Base-by-base conservation (phyloP, 2,113 vertebrate species). In the Eclectus roratus region DNA sequence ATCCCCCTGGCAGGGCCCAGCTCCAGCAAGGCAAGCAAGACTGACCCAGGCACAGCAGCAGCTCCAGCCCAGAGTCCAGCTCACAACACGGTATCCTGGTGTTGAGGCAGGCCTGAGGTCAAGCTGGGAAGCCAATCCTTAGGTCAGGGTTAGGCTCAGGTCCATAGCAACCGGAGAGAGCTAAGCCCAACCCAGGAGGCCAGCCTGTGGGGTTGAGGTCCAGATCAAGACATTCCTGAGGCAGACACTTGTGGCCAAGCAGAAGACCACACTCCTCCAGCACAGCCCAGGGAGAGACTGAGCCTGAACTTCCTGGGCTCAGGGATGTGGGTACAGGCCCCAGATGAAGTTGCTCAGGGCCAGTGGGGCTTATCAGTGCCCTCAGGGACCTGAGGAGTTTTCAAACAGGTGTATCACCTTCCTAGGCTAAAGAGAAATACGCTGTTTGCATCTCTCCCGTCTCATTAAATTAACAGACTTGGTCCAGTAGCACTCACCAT, bases 31-130 rank as follows among this genome's bases (percentile, higher is more conserved):
- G 41, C 1, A 2, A 71, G 31, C n/a, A 10, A 18, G 41, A 9
- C 25, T 2, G 25, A 9, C 17, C 21, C 74, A 31, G 27, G 25
- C 49, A 9, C 2, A 4, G 35, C 3, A 9, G 66, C 55, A 41
- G 31, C 20, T 31, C 53, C 61, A 24, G 6, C 17, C 43, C 3
- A 5, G 33, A 46, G 37, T 1, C 21, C 0, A 0, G 63, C 14
- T 9, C 29, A 2, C 1, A 2, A n/a, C 28, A 43, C 23, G 33
- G 53, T 6, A 12, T 0, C 23, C 2, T 0, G 7, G 27, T 3
- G 23, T 2, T 6, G 35, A 56, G 37, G 47, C 66, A 44, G 31
- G 52, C n/a, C 49, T 6, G 9, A 64, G 28, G 33, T 13, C 31
- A 29, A 53, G 29, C 52, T 24, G 31, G 17, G 39, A 79, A 73